Evolutionary conservation across 2,113 vertebrate genomes (phyloP).

Genomic region (Excalfactoria chinensis): DNA sequence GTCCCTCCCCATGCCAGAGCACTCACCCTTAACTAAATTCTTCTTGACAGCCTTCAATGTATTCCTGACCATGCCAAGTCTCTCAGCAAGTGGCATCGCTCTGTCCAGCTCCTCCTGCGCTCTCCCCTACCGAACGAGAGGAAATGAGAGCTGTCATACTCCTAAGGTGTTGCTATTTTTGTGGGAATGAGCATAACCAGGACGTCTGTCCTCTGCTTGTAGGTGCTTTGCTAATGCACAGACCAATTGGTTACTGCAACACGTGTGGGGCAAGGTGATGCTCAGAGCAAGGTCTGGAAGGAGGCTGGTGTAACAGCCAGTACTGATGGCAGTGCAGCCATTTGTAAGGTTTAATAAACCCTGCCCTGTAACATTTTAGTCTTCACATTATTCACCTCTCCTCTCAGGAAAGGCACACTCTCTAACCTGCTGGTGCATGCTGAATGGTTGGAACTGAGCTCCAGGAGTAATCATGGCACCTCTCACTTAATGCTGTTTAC

Average conservation of each 20-base stretch:
- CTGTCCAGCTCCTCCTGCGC: neutral
- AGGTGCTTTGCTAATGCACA: neutral
- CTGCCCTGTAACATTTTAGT: neutral
- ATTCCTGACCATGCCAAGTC: neutral
- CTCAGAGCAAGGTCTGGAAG: fast-evolving
- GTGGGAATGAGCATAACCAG: neutral
- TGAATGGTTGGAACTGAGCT: neutral
- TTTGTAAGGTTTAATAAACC: neutral
- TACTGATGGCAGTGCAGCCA: neutral
- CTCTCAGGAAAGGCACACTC: neutral
- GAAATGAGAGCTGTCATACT: neutral
- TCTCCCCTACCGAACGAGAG: neutral
- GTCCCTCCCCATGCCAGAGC: neutral
- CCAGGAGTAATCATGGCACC: neutral
- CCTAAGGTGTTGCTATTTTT: neutral
- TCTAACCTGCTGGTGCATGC: neutral
- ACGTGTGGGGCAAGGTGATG: fast-evolving
- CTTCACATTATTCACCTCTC: neutral
- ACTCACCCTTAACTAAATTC: slow-evolving; percentile 23
- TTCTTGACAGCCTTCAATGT: neutral
- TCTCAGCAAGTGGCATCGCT: neutral
- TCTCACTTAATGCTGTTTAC: slow-evolving; percentile 6
- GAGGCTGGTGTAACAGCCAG: neutral
- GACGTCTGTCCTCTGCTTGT: neutral
- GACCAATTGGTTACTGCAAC: neutral